Base-by-base conservation (phyloP, 1,140 invertebrate species). In the Notospermus geniculatus region DNA sequence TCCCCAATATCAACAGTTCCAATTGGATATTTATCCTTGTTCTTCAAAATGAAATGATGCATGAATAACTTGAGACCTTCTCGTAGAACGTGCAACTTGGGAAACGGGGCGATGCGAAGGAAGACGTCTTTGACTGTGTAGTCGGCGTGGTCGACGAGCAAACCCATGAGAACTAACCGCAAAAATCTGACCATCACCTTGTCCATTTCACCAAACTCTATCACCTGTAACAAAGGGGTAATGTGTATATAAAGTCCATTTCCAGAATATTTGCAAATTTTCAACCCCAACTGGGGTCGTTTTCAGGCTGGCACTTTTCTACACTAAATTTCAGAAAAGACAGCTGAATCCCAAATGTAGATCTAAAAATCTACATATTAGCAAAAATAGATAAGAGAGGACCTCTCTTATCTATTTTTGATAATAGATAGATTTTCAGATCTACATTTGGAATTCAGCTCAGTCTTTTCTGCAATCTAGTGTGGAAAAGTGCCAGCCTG, bases 121-220 rank as follows among this genome's bases (percentile, higher is more conserved):
- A 93, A 93, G 0, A 88, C 87, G 59, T 85, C 79, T 4, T 86
- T 59, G 53, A 86, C 83, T 0, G 81, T 77, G 65, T 88, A 84
- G 25, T 84, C 72, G 66, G 83, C 76, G 22, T 86, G 80, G 45
- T 87, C 82, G 7, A 30, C 55, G 25, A 93, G 81, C 56, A 93
- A 84, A 2, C 85, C 85, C 0, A 90, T 71, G 27, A 94, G 78
- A 36, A 90, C 86, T 68, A 88, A 86, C 46, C 88, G 85, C 68
- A 92, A 80, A 64, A 93, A 87, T 36, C 85, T 78, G 13, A 92
- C 84, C 22, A 85, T 86, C 0, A 80, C 71, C 74, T 89, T 89
- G 67, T 90, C 87, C 66, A 93, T 82, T 71, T 92, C 89, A 0
- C 87, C 86, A 79, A 93, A 91, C 70, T 91, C 81, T n/a, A 93